Evolutionary conservation across 1,140 invertebrate species (phyloP), one percentile per base, ranked within the genome.

Genomic region (Zaprionus nigranus): DNA sequence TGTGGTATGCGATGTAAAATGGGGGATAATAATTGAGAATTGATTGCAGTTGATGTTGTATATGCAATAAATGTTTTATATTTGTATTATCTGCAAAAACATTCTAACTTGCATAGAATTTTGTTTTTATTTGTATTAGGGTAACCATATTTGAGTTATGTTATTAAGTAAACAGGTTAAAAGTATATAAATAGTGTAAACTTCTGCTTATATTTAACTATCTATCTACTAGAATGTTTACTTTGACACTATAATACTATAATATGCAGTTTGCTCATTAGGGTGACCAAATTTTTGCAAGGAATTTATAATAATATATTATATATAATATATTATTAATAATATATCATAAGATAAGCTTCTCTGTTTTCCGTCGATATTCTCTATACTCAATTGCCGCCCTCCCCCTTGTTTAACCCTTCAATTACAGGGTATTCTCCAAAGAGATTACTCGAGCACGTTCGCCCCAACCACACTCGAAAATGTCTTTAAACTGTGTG

Each of bases 381-480:
- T 1, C 24, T 5, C 0, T 0, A 0, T 26, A 26, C 24, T 26
- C 0, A 0, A 5, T 11, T 3, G 30, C 30, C 11, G 11, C 9
- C n/a, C 9, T 40, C n/a, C 13, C 20, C 20, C 28, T 20, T 2
- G 6, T n/a, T 3, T 1, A 28, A 5, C 3, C 12, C 17, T 38
- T 20, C 22, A 22, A n/a, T 20, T 17, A 6, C 28, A 66, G 62
- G 34, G 69, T 59, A 66, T 51, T 5, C 0, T 5, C 24, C 20
- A 58, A 34, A 58, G 57, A 62, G 63, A 72, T 72, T 53, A 66
- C 61, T 65, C 20, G 38, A 13, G 61, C 61, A 72, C 69, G 69
- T 72, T 72, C 64, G 11, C 17, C 6, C 22, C 57, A 56, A 40
- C 69, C 49, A 51, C 61, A 61, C 49, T 70, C 24, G 40, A 61